Evolutionary conservation across 2,797 vertebrate species (phyloP), one percentile per base, ranked within the genome.

Genomic region (Chloroceryle inda): DNA sequence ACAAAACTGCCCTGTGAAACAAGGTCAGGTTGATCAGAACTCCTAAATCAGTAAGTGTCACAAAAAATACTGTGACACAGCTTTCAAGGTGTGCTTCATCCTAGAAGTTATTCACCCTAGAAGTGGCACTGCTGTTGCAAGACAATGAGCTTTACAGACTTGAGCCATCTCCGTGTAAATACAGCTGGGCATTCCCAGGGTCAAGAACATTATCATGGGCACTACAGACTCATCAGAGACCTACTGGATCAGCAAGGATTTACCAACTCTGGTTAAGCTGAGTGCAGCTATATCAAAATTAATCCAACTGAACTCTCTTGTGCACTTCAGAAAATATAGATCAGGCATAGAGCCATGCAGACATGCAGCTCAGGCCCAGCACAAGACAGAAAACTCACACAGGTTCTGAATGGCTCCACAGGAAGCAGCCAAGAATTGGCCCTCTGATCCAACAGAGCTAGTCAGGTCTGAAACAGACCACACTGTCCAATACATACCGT

Each of bases 221-320:
- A 45, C 55, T 47, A 42, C 40, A 82, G 58, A 31, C 35, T 44
- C 6, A 4, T 47, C 6, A 4, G 24, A 53, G 20, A 40, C 13
- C 8, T 11, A 38, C 0, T 22, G n/a, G 17, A 31, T 13, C 59
- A 53, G 50, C 0, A 0, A 33, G 45, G 14, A 50, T 20, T 75
- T 73, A 26, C 12, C 3, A 73, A 50, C 56, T 45, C n/a, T 38
- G 6, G 17, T 11, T 45, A 35, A 73, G 29, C 53, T 37, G 64
- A 64, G 37, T 2, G 14, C 53, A 87, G 52, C 33, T 52, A 9
- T 29, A 47, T 16, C 24, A 31, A 19, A 55, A 12, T 4, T 40
- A 66, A 59, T 24, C 26, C 35, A 77, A 52, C 44, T 27, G 40
- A 47, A 23, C 53, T 23, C 33, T 78, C 63, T 9, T 18, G 22